phyloP scores from a whole-genome alignment of 2,888 invertebrate genomes.

The Tipula vernalis region DNA sequence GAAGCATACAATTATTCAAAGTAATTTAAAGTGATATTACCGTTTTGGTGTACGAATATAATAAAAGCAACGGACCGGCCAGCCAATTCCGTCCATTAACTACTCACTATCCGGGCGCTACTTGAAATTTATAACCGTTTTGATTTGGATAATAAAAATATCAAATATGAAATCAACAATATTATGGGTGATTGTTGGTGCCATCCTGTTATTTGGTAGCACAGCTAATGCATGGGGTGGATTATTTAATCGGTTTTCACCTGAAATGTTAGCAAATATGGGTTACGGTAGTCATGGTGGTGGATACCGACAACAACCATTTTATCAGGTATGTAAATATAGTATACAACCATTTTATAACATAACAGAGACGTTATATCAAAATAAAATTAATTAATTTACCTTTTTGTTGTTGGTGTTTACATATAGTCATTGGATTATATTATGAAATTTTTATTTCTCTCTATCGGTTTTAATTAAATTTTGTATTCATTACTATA shows the following conservation, averaged over 20 bases:
- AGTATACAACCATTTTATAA: neutral
- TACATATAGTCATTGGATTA: neutral
- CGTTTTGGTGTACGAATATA: neutral
- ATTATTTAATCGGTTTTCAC: constrained; percentile 73
- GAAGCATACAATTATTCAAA: neutral
- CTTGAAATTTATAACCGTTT: neutral
- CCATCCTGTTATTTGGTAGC: constrained; percentile 23
- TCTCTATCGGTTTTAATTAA: neutral
- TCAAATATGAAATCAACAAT: constrained; percentile 25
- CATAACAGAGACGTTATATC: neutral
- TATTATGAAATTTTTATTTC: neutral
- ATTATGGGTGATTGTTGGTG: constrained; percentile 23
- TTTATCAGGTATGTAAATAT: constrained; percentile 38
- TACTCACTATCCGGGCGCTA: neutral
- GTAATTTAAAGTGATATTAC: neutral
- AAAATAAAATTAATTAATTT: neutral
- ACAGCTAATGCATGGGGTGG: constrained; percentile 61
- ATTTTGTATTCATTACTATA: neutral
- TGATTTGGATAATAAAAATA: neutral
- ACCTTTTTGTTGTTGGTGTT: neutral
- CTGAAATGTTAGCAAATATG: constrained; percentile 71
- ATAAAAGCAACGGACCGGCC: neutral
- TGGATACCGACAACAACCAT: constrained; percentile 32
- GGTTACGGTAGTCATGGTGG: constrained; percentile 59
- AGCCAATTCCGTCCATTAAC: neutral